These are phyloP conservation scores for Parazoanthus atlanticus DNA, from an alignment of 92 coral and sea anemone species.

Conservation along the genomic window DNA sequence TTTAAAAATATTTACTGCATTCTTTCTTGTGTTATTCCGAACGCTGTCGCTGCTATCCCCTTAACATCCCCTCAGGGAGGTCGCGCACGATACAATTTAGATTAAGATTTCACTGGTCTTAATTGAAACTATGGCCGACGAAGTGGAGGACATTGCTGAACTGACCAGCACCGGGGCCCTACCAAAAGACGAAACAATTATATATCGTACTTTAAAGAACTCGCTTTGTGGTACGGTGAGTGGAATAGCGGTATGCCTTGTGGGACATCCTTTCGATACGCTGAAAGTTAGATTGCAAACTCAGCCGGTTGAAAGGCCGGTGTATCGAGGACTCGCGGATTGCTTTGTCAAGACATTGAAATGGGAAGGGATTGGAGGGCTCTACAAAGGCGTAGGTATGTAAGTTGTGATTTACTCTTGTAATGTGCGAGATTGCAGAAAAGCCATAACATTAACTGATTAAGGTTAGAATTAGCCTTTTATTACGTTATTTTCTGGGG, in stretches of 20 bases:
- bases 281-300: conserved; percentile 90
- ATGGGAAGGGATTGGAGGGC: conserved; percentile 95
- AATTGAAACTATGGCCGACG: conserved; percentile 69
- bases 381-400: conserved; percentile 89
- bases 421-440: no score
- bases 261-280: conserved; percentile 91
- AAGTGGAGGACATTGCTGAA: conserved; percentile 35
- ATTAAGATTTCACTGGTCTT: no score
- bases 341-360: conserved; percentile 85
- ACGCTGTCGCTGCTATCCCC: neutral
- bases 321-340: conserved; percentile 79
- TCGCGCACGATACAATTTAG: no score
- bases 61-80: no score
- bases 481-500: no score
- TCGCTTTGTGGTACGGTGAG: conserved; percentile 81
- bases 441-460: no score
- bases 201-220: conserved; percentile 75
- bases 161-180: conserved; percentile 10
- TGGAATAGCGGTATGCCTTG: conserved; percentile 88
- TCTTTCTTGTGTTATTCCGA: no score
- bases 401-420: neutral
- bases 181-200: conserved; percentile 51
- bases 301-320: conserved; percentile 82
- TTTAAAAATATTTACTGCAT: no score
- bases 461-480: no score